Percentiles rank a stretch among this genome's conserved stretches.
phyloP scores from a whole-genome alignment of 2,797 vertebrate species.

The Miichthys miiuy region DNA sequence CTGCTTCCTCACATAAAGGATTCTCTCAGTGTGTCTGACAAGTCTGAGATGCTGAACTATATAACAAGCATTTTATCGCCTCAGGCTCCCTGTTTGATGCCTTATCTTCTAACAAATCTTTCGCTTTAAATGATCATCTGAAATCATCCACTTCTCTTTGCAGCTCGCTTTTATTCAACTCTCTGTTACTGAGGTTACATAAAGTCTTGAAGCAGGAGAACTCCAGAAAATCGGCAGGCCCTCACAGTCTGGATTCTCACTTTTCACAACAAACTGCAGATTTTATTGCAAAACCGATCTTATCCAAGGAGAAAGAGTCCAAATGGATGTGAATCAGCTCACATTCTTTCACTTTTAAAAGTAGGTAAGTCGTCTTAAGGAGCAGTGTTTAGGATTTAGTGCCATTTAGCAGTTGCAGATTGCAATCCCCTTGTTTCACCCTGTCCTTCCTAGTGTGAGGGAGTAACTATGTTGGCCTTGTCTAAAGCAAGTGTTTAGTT shows the following conservation, averaged over 20 bases:
- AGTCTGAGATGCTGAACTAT: conserved; percentile 12
- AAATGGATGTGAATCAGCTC: conserved; percentile 25
- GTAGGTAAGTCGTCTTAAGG: background rate
- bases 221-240: conserved; percentile 14
- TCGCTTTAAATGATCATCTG: conserved; percentile 28
- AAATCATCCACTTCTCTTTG: conserved; percentile 25
- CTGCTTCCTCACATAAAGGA: conserved; percentile 18
- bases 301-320: conserved; percentile 17
- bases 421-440: too few relatives aligned
- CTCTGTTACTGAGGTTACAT: conserved; percentile 23
- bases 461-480: too few relatives aligned
- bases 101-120: conserved; percentile 31
- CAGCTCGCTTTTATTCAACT: conserved; percentile 1
- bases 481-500: too few relatives aligned
- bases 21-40: conserved; percentile 13
- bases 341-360: conserved; percentile 22
- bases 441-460: too few relatives aligned
- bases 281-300: conserved; percentile 41
- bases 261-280: conserved; percentile 22
- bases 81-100: conserved; percentile 27
- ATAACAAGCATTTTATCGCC: conserved; percentile 13
- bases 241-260: conserved; percentile 40
- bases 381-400: too few relatives aligned
- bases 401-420: too few relatives aligned
- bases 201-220: conserved; percentile 38